A percentile compares a stretch with the other conserved stretches of the same genome.
Conservation (phyloP, 2,888 invertebrate species). For the Sussaba pulchella region DNA sequence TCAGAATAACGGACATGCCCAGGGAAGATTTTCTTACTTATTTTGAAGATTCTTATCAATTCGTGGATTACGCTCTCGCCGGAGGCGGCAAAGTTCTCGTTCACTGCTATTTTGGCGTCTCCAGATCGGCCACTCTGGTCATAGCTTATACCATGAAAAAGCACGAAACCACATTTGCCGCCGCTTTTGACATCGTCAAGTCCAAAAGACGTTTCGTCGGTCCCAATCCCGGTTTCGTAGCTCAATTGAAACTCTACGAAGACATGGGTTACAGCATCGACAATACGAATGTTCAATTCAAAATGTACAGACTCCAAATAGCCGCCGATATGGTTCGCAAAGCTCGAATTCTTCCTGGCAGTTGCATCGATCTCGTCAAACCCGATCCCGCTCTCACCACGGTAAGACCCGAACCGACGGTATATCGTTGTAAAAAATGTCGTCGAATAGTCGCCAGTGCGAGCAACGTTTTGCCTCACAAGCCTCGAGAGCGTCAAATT, state of each 20-base stretch:
- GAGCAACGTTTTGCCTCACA: constrained; percentile 91
- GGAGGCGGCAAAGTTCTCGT: constrained; percentile 90
- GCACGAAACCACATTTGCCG: constrained; percentile 89
- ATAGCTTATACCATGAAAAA: constrained; percentile 96
- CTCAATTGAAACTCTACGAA: constrained; percentile 91
- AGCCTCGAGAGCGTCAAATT: constrained; percentile 85
- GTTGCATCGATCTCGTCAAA: constrained; percentile 91
- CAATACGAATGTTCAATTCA: constrained; percentile 90
- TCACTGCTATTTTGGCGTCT: constrained; percentile 97
- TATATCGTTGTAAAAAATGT: constrained; percentile 94
- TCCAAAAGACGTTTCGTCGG: constrained; percentile 90
- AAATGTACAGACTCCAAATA: constrained; percentile 90
- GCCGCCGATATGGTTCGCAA: constrained; percentile 93
- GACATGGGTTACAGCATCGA: constrained; percentile 92
- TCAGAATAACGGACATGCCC: constrained; percentile 93
- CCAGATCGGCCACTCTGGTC: constrained; percentile 94
- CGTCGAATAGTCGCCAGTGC: constrained; percentile 93
- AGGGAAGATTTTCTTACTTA: constrained; percentile 93
- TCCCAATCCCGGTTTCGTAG: constrained; percentile 93
- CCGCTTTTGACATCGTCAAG: constrained; percentile 90
- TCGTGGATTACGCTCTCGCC: constrained; percentile 89
- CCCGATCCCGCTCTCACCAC: constrained; percentile 91
- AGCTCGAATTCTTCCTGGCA: constrained; percentile 93
- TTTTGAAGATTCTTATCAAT: constrained; percentile 91
- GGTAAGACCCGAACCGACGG: constrained; percentile 92